A percentile compares a stretch with the other conserved stretches of the same genome.
Evolutionary conservation across 2,797 vertebrate genomes (phyloP).

Genomic region (Kryptolebias ocellatus): DNA sequence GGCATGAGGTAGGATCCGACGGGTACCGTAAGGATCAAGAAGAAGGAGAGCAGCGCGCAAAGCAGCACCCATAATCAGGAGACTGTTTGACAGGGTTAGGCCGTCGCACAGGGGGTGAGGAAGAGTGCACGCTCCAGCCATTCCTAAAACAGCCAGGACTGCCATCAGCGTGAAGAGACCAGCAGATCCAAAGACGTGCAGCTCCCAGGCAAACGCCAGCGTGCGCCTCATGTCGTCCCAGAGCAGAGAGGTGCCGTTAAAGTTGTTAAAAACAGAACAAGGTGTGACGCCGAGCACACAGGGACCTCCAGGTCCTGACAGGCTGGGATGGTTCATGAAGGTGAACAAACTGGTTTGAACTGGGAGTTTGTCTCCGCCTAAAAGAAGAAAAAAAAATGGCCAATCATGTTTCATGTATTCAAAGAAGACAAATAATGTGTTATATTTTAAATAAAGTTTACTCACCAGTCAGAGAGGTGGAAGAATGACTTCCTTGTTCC

Average conservation of each 20-base stretch:
- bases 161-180: constrained; percentile 81
- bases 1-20: constrained; percentile 75
- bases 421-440: neutral
- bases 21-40: constrained; percentile 87
- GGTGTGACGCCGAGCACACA: constrained; percentile 56
- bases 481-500: constrained; percentile 16
- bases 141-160: constrained; percentile 74
- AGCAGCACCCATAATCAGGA: constrained; percentile 80
- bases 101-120: constrained; percentile 68
- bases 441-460: neutral
- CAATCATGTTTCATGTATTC: neutral
- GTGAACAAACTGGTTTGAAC: constrained; percentile 45
- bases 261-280: constrained; percentile 66
- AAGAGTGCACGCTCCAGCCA: constrained; percentile 65
- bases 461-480: constrained; percentile 44
- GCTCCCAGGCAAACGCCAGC: constrained; percentile 87
- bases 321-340: constrained; percentile 30
- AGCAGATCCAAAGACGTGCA: constrained; percentile 87
- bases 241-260: constrained; percentile 80
- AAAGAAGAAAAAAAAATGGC: constrained; percentile 23
- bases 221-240: constrained; percentile 87
- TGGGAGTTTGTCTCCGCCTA: constrained; percentile 27
- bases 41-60: constrained; percentile 86
- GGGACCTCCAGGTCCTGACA: constrained; percentile 38
- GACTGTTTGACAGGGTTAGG: constrained; percentile 72